phyloP scores from a whole-genome alignment of 2,113 vertebrate genomes.

The Boulengeromyrus knoepffleri region DNA sequence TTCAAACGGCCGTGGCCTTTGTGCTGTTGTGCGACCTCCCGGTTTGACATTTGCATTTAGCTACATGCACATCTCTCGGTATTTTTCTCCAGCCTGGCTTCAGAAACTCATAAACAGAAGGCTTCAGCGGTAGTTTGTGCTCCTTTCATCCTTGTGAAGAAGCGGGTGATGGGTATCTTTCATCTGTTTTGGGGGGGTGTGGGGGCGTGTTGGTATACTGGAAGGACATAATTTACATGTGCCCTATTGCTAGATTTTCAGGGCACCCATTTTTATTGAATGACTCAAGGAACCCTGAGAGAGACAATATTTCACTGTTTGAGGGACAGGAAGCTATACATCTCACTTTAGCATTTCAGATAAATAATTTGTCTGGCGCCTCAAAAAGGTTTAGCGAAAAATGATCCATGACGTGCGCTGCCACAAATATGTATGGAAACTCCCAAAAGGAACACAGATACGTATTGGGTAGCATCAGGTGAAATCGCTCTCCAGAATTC shows the following conservation, averaged over 20 bases:
- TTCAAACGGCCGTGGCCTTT: neutral
- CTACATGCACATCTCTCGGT: neutral
- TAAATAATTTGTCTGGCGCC: constrained; percentile 9
- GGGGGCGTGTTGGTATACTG: neutral
- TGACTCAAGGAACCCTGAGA: neutral
- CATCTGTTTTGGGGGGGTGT: neutral
- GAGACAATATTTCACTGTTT: neutral
- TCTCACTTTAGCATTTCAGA: constrained; percentile 4
- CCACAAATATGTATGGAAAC: neutral
- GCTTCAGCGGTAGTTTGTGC: neutral
- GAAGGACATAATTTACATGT: neutral
- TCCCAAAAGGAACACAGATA: neutral
- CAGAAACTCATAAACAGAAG: neutral
- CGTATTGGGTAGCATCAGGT: neutral
- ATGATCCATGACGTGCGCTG: constrained; percentile 13
- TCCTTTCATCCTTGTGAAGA: neutral
- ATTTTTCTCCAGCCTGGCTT: neutral
- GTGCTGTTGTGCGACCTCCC: neutral
- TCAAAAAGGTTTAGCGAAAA: neutral
- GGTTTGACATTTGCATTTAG: neutral
- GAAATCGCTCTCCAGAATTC: constrained; percentile 26
- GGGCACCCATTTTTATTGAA: neutral
- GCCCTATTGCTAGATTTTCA: neutral
- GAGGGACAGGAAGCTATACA: neutral
- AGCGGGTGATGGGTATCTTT: neutral